Evolutionary conservation across 2,888 invertebrate species (phyloP), one percentile per base, ranked within the genome.

Genomic region (Mylabris sibirica): DNA sequence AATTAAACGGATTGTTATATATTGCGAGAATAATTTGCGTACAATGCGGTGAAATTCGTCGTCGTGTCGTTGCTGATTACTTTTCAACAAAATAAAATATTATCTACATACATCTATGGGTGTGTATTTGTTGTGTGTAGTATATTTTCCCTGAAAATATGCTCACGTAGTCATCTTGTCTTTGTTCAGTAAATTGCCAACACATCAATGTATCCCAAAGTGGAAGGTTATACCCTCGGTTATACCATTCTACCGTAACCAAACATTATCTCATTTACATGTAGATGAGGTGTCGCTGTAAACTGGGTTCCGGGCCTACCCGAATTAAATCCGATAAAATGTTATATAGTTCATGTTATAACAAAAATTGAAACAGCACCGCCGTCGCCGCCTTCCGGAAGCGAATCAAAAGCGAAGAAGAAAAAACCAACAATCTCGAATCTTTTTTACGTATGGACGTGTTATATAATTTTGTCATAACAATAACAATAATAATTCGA

Each of bases 221-320:
- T 68, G 69, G 75, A 76, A 74, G 75, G 77, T 75, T 77, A 75
- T 76, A 65, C 66, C 67, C 65, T 68, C 68, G 75, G 77, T 75
- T 77, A 75, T 76, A 65, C 66, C 67, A 67, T 68, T 70, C 72
- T 77, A 76, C 76, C 75, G 77, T 77, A 79, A 80, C 79, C 80
- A 79, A 80, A 80, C 82, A 80, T 80, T 80, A 82, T 81, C 82
- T 82, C 82, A 83, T 83, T 82, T 83, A 80, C 82, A 83, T 83
- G 83, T 80, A 83, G 82, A 83, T 83, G 82, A 82, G 82, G 57
- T 57, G 57, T 57, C 81, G 81, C 77, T 75, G 75, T 74, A 76
- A 76, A 77, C 80, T 76, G 78, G 80, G 80, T 80, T 79, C 79
- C 78, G 78, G 74, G 74, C 73, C 75, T 75, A 73, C 76, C 75